phyloP scores from a whole-genome alignment of 2,113 vertebrate genomes.

The Poeciliopsis turrubarensis region DNA sequence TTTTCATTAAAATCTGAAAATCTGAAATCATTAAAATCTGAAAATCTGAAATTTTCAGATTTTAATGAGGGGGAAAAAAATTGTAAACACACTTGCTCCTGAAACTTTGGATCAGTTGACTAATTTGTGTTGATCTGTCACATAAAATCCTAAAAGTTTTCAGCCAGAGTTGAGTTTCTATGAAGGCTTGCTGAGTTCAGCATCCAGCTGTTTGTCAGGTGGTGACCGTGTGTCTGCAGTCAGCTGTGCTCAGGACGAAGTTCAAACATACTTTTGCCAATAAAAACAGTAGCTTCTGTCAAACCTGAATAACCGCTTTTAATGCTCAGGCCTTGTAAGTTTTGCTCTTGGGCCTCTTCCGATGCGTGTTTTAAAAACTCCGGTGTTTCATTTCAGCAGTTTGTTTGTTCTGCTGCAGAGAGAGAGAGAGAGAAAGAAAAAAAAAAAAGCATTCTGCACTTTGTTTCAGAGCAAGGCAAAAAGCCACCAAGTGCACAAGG shows the following conservation, averaged over 20 bases:
- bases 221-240: not conserved
- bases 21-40: no score
- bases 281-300: not conserved
- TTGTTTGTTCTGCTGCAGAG: not conserved
- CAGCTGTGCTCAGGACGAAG: not conserved
- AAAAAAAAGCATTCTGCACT: not conserved
- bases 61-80: no score
- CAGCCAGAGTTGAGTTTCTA: not conserved
- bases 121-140: no score
- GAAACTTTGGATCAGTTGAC: no score
- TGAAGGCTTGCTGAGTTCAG: not conserved
- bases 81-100: no score
- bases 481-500: not conserved
- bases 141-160: not conserved
- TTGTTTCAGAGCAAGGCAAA: conserved; percentile 19
- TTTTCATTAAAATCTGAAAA: no score
- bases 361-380: not conserved
- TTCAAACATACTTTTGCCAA: not conserved
- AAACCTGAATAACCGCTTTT: not conserved
- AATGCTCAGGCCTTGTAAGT: not conserved
- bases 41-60: no score
- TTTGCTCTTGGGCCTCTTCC: not conserved
- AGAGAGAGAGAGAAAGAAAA: not conserved
- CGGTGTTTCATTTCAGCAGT: not conserved
- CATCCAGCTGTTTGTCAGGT: not conserved